Evolutionary conservation across 2,888 invertebrate genomes (phyloP), one percentile per base, ranked within the genome.

Genomic region (Plebejus anna): DNA sequence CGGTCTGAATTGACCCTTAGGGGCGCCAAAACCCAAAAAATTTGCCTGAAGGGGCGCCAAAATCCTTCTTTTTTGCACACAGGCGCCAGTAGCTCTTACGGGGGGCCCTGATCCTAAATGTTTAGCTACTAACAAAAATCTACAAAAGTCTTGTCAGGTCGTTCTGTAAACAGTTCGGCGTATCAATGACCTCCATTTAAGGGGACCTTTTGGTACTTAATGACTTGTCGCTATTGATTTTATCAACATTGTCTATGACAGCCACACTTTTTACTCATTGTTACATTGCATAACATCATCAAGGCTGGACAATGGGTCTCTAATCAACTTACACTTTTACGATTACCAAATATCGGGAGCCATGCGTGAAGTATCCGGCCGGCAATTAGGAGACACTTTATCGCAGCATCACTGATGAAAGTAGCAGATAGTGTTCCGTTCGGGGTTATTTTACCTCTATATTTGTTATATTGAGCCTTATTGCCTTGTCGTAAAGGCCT

Each of bases 321-420:
- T 28, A 61, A 61, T 61, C 61, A 61, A 61, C 61, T 61, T 28
- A 61, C 61, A 61, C 61, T 38, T 70, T 70, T 71, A 71, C 72
- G 47, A 42, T 72, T 72, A 47, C 42, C 7, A 72, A 72, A 72
- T 72, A 47, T 72, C 72, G 42, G 42, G 42, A 87, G 83, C 84
- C 88, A 88, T 85, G 88, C 91, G 87, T 89, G 86, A 87, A 87
- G 86, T 85, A 85, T 86, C 86, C 86, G 88, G 88, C 88, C 89
- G 87, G 88, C 92, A 92, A 92, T 94, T 93, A 93, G 88, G 90
- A 84, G 87, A 86, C 90, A 89, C 89, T 84, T 84, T 91, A 93
- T 92, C 92, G 87, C 88, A 88, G 89, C 89, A 93, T 92, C 91
- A 88, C 82, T 92, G 94, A 94, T 94, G 93, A 94, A 94, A 94